Evolutionary conservation across 2,888 invertebrate genomes (phyloP), one percentile per base, ranked within the genome.

Genomic region (Mesorhabditis belari): DNA sequence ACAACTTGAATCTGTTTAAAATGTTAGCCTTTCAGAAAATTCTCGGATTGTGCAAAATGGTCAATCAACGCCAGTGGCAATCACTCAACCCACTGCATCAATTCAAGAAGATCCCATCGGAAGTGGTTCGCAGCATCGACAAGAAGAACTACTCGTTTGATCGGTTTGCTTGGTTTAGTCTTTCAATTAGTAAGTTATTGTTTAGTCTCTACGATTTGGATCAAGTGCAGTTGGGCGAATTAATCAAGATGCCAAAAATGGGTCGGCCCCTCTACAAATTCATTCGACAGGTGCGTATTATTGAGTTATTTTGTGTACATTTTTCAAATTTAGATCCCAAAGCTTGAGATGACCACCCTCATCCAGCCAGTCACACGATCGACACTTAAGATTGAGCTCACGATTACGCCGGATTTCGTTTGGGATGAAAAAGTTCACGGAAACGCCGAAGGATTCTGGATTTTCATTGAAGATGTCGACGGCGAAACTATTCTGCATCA

Each of bases 71-170:
- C 67, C 79, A 81, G 71, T 99, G 98, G 98, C 95, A 96, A 82
- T 94, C 94, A 0, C 94, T 98, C 94, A 94, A 93, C 2, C 98
- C 98, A 2, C 84, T 98, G 17, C 84, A 98, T 17, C 98, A 99
- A 82, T 98, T 98, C 65, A 77, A 80, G 61, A 73, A 96, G 94
- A 82, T 93, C 95, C 87, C 96, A 92, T 0, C 93, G 92, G 80
- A 74, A 61, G 73, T 92, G 21, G 88, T 96, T 6, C 91, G 93
- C 81, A 95, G 96, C 81, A 88, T 99, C 26, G 98, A 99, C 81
- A 98, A 98, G 86, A 98, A 98, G 73, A 85, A 84, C 70, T 83
- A 85, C 64, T 83, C 85, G 2, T 86, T 85, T 81, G 85, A 86
- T 60, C 76, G 85, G 44, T 35, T 17, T 35, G 94, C 95, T 82